Percentiles rank a stretch among this genome's conserved stretches.
Evolutionary conservation across 2,113 vertebrate genomes (phyloP).

Genomic region (Psittacula cyanocephala): DNA sequence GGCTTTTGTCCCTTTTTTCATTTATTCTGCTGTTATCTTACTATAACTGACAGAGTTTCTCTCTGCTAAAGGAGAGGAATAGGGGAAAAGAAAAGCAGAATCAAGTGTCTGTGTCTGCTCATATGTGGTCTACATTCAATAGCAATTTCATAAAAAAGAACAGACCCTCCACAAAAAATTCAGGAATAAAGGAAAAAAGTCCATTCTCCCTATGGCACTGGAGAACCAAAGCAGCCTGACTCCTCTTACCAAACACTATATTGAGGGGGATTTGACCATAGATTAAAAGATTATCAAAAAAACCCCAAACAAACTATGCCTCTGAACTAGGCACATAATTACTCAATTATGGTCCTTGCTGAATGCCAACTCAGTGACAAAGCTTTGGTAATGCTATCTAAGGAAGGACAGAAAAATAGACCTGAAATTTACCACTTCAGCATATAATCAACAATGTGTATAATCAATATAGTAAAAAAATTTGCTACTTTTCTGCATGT

Average conservation of each 20-base stretch:
- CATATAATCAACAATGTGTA: background rate
- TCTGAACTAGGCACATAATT: background rate
- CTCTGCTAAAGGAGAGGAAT: background rate
- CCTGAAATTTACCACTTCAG: background rate
- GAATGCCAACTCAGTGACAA: background rate
- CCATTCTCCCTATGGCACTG: background rate
- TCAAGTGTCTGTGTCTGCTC: background rate
- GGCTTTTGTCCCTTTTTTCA: fast-evolving
- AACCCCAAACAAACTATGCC: background rate
- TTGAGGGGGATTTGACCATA: background rate
- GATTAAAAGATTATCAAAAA: background rate
- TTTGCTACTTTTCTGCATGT: background rate
- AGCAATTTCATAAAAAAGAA: background rate
- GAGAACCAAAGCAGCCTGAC: background rate
- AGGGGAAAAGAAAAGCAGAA: background rate
- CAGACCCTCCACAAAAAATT: background rate
- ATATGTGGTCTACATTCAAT: fast-evolving
- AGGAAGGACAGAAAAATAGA: background rate
- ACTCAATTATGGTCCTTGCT: background rate
- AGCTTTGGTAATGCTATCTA: background rate
- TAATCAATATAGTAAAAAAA: background rate
- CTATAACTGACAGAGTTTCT: background rate
- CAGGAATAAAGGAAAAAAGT: background rate
- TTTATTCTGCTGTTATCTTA: background rate
- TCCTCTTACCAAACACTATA: background rate